Evolutionary conservation across 2,113 vertebrate species (phyloP).

Genomic region (Bagarius yarrelli): DNA sequence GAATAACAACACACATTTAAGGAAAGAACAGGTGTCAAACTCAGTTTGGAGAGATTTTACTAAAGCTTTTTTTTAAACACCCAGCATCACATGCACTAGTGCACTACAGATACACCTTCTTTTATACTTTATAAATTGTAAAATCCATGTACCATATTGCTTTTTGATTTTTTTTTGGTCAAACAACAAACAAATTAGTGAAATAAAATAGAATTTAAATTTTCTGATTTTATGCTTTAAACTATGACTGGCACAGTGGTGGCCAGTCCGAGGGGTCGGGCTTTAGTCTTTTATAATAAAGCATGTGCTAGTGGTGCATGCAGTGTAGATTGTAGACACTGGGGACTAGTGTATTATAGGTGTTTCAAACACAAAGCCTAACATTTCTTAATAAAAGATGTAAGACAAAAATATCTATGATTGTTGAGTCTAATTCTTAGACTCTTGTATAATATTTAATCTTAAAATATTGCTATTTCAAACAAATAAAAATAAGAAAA

Average conservation of each 20-base stretch:
- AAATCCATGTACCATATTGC: not conserved
- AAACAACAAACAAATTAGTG: too few species aligned
- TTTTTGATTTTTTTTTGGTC: not conserved
- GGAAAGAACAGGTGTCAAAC: constrained; percentile 6
- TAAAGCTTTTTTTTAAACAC: too few species aligned
- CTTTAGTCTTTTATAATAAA: too few species aligned
- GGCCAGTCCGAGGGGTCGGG: too few species aligned
- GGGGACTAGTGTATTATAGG: not conserved
- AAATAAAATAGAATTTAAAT: too few species aligned
- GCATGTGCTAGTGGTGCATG: too few species aligned
- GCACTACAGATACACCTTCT: not conserved
- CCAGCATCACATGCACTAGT: too few species aligned
- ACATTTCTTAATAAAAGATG: not conserved
- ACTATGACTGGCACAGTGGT: too few species aligned
- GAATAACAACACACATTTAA: not conserved
- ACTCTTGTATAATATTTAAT: not conserved
- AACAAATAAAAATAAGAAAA: not conserved
- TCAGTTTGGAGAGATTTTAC: not conserved
- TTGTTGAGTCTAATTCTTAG: not conserved
- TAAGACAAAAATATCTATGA: not conserved
- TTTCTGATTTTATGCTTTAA: too few species aligned
- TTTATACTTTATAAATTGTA: not conserved
- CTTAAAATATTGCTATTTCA: not conserved
- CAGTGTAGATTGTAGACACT: not conserved
- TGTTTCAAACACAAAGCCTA: not conserved